These are phyloP conservation scores for Paralvinella palmiformis DNA, from an alignment of 1,140 invertebrate genomes.

Conservation along the genomic window DNA sequence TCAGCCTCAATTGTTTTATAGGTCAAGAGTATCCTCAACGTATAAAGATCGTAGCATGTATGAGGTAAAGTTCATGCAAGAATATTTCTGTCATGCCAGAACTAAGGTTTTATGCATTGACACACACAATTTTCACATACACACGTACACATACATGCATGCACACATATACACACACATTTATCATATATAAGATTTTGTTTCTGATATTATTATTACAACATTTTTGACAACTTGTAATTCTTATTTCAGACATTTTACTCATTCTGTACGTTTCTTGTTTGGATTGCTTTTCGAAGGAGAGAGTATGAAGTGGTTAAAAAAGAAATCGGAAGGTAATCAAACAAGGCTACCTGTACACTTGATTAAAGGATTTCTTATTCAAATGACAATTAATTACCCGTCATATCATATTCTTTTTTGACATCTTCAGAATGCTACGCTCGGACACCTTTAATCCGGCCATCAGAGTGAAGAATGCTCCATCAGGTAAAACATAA, in stretches of 20 bases:
- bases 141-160: too few species aligned
- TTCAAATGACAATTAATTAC: too few species aligned
- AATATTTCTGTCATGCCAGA: background rate
- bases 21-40: constrained; percentile 43
- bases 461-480: constrained; percentile 43
- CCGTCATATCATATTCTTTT: background rate
- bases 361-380: too few species aligned
- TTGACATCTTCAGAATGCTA: constrained; percentile 32
- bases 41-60: constrained; percentile 44
- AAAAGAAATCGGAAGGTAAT: constrained; percentile 44
- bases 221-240: background rate
- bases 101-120: background rate
- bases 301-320: constrained; percentile 42
- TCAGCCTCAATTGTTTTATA: constrained; percentile 21
- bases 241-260: constrained; percentile 40
- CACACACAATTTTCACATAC: too few species aligned
- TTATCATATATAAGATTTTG: too few species aligned
- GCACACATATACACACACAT: too few species aligned
- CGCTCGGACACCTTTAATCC: constrained; percentile 47
- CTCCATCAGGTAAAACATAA: constrained; percentile 8
- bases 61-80: constrained; percentile 34
- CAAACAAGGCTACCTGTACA: background rate
- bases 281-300: constrained; percentile 45
- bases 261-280: constrained; percentile 43
- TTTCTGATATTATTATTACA: too few species aligned